phyloP scores from a whole-genome alignment of 2,797 vertebrate species.

The Microctenopoma steveboyesi region DNA sequence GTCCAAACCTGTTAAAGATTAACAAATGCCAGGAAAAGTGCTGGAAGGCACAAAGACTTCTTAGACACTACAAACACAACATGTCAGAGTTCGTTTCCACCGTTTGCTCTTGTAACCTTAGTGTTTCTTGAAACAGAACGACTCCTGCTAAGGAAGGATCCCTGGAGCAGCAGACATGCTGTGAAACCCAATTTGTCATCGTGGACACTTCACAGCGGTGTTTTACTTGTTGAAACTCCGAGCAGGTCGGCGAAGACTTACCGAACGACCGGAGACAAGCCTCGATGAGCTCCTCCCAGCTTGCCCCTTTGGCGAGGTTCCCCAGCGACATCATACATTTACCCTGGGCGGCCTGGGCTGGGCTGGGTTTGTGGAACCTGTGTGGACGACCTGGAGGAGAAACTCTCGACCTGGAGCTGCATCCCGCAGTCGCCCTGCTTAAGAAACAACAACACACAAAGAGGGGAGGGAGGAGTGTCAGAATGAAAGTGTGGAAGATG shows the following conservation, averaged over 20 bases:
- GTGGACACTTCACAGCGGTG: neutral
- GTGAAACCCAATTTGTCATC: neutral
- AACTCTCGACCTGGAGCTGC: slow-evolving; percentile 83
- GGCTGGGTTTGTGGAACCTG: slow-evolving; percentile 80
- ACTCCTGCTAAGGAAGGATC: neutral
- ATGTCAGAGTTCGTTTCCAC: neutral
- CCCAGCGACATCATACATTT: slow-evolving; percentile 88
- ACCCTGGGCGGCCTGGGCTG: slow-evolving; percentile 80
- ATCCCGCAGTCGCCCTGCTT: slow-evolving; percentile 86
- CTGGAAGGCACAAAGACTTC: neutral
- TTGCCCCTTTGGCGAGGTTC: slow-evolving; percentile 90
- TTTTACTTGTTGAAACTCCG: slow-evolving; percentile 2
- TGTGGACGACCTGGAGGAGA: slow-evolving; percentile 85
- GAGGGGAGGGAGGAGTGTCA: slow-evolving; percentile 31
- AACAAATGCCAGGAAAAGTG: neutral
- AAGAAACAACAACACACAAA: slow-evolving; percentile 60
- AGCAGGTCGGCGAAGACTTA: slow-evolving; percentile 78
- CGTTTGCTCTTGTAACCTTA: neutral
- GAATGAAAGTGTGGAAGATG: slow-evolving; percentile 24
- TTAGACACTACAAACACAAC: slow-evolving; percentile 9
- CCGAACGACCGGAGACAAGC: slow-evolving; percentile 93
- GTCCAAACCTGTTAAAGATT: slow-evolving; percentile 34
- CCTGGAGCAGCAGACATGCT: too few relatives aligned
- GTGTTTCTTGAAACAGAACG: slow-evolving; percentile 6
- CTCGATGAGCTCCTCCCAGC: slow-evolving; percentile 94